Evolutionary conservation across 2,888 invertebrate species (phyloP).

Genomic region (Leptinotarsa tumamoca): DNA sequence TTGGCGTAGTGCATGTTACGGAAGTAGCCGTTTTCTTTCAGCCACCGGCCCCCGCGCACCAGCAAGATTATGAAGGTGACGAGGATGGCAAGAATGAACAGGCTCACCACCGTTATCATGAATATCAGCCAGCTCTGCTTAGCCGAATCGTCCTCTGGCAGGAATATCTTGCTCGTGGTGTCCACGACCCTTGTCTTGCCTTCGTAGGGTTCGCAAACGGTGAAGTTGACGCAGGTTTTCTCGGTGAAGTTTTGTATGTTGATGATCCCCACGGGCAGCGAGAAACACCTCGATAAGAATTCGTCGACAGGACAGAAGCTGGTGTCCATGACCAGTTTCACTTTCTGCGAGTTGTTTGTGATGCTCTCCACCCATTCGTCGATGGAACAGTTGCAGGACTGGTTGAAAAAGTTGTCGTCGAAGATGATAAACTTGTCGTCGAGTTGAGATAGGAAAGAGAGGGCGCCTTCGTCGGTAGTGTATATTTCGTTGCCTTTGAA

Average conservation of each 20-base stretch:
- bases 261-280: constrained; percentile 74
- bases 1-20: constrained; percentile 69
- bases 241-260: constrained; percentile 73
- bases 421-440: constrained; percentile 68
- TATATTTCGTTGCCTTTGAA: constrained; percentile 72
- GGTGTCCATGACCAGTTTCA: constrained; percentile 67
- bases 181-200: constrained; percentile 62
- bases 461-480: constrained; percentile 68
- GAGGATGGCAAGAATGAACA: constrained; percentile 70
- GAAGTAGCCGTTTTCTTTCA: constrained; percentile 71
- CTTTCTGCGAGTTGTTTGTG: constrained; percentile 65
- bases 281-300: constrained; percentile 74
- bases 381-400: constrained; percentile 74
- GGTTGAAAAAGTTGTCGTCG: constrained; percentile 74
- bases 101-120: constrained; percentile 64
- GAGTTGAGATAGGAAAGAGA: constrained; percentile 73
- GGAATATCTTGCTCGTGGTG: constrained; percentile 58
- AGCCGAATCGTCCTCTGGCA: constrained; percentile 52
- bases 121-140: constrained; percentile 58
- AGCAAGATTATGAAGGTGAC: constrained; percentile 70
- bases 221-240: constrained; percentile 71
- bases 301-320: constrained; percentile 75
- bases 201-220: constrained; percentile 72
- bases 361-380: constrained; percentile 70
- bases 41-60: constrained; percentile 71